Conservation (phyloP, 2,888 invertebrate genomes). For the Mimas tiliae region DNA sequence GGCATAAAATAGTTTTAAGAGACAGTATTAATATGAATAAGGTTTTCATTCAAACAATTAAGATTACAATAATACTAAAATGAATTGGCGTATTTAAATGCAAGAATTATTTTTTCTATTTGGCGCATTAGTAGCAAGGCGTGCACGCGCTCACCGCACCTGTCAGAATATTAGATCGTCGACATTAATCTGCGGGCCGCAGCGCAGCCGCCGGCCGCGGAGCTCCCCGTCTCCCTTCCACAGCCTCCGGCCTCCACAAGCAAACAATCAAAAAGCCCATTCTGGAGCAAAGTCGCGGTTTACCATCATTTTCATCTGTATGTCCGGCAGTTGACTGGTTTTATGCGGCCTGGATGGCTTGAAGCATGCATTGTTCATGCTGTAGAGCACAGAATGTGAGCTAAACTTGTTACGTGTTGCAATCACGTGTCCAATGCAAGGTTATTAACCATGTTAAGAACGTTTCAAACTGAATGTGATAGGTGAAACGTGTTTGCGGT, state of each 20-base stretch:
- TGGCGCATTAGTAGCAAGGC: neutral
- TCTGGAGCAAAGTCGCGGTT: constrained; percentile 66
- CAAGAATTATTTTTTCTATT: neutral
- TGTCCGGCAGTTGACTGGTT: constrained; percentile 64
- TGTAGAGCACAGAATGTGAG: neutral
- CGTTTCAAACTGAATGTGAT: neutral
- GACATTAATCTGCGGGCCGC: constrained; percentile 68
- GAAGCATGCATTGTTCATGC: constrained; percentile 3
- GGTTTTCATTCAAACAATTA: too few species aligned
- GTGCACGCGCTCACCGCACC: constrained; percentile 54
- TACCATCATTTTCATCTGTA: constrained; percentile 63
- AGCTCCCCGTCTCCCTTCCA: constrained; percentile 31
- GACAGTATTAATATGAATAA: too few species aligned
- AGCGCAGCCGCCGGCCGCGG: constrained; percentile 34
- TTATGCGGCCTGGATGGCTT: constrained; percentile 40
- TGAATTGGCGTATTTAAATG: neutral
- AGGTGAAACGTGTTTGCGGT: neutral
- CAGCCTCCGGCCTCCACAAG: constrained; percentile 36
- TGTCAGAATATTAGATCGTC: constrained; percentile 78
- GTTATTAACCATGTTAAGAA: constrained; percentile 8
- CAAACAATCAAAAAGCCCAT: constrained; percentile 74
- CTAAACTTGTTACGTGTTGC: constrained; percentile 18
- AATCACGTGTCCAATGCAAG: constrained; percentile 11
- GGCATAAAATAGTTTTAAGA: too few species aligned
- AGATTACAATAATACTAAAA: neutral